Base-by-base conservation (phyloP, 2,797 vertebrate species). In the Sebastes variabilis region DNA sequence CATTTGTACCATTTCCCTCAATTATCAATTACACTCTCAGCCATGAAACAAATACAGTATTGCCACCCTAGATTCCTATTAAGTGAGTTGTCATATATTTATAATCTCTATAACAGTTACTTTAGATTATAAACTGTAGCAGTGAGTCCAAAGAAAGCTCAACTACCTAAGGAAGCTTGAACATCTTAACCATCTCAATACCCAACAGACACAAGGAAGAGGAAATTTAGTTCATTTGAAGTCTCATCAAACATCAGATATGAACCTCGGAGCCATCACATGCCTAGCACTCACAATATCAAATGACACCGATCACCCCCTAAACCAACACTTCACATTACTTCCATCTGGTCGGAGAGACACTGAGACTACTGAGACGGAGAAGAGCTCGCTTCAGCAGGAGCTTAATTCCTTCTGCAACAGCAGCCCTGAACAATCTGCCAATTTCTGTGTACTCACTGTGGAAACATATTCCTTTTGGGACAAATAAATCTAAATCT, bases 381-480 rank as follows among this genome's bases (percentile, higher is more conserved):
- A 42, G 13, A 42, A 42, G 38, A 14, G 38, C 38, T 46, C 0
- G 14, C 38, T 46, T 46, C 38, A 46, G 38, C 38, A 46, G 14
- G 38, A 46, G 38, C 38, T 46, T 46, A 16, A 1, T 18, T 16
- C 38, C 38, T 46, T 0, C 38, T 46, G 38, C 38, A 46, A 7
- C 7, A 46, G 38, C 38, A 46, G 38, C 38, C 6, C 38, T 46
- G 38, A 18, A 0, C 38, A 46, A 46, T 46, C 38, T 46, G 14
- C 38, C 13, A 16, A 18, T 46, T 46, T 46, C 0, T 46, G 42
- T 46, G 42, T 7, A 46, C 42, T 46, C 0, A 1, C 42, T 46
- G 16, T 46, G 42, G 42, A 46, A 46, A 46, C 42, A 3, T 16
- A 46, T 46, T 16, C 42, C 16, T 46, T 18, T 46, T 46, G 42